Evolutionary conservation across 2,888 invertebrate species (phyloP).

Genomic region (Elegia similella): DNA sequence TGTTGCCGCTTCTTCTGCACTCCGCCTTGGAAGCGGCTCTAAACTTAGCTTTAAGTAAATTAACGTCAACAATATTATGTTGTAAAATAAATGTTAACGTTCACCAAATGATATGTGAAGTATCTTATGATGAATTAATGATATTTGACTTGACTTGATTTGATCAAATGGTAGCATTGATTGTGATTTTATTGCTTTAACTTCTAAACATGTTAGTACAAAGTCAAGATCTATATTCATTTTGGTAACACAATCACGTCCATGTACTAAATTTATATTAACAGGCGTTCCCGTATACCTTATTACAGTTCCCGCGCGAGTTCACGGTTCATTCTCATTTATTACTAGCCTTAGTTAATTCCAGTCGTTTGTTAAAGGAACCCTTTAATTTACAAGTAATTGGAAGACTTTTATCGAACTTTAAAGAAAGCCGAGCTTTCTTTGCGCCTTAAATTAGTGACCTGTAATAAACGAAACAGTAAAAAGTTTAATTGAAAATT

Average conservation of each 20-base stretch:
- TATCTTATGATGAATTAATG: no score
- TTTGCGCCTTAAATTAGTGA: constrained; percentile 10
- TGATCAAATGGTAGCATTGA: no score
- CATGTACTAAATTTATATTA: not conserved
- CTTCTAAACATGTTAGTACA: no score
- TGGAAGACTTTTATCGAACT: constrained; percentile 37
- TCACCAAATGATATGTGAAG: no score
- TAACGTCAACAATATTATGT: no score
- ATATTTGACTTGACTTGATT: no score
- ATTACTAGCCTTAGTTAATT: constrained; percentile 34
- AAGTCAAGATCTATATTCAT: no score
- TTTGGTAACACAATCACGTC: not conserved
- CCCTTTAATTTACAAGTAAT: constrained; percentile 56
- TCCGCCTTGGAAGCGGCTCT: no score
- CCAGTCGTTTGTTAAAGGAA: constrained; percentile 35
- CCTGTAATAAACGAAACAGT: not conserved
- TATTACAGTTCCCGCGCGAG: constrained; percentile 24
- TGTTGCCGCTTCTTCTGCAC: no score
- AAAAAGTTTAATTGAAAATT: not conserved
- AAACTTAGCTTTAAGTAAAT: no score
- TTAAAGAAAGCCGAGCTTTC: constrained; percentile 22
- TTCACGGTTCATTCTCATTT: constrained; percentile 26
- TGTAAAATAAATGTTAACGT: no score
- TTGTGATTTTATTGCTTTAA: no score
- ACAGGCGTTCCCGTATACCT: constrained; percentile 14